Conservation (phyloP, 1,140 invertebrate genomes). For the Drosophila tani region DNA sequence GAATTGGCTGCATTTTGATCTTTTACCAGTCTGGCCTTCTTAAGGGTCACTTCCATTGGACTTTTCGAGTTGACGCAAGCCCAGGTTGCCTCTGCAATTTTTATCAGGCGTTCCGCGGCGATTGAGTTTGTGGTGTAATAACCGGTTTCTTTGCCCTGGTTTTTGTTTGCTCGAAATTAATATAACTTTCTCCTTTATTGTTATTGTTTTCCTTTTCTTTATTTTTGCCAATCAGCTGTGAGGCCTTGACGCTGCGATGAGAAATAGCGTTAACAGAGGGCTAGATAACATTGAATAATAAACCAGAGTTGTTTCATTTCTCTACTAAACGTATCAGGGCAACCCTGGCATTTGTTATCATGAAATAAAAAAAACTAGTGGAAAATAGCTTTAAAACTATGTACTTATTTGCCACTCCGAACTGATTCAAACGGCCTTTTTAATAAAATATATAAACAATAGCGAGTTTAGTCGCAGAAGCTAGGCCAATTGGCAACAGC, state of each 20-base stretch:
- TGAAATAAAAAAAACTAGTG: neutral
- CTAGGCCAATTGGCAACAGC: no score
- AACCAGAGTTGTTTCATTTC: neutral
- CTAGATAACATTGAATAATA: neutral
- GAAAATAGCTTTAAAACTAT: neutral
- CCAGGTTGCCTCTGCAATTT: constrained; percentile 6
- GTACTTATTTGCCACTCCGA: neutral
- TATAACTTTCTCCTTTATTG: constrained; percentile 65
- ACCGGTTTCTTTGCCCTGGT: constrained; percentile 30
- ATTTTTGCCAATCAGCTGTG: constrained; percentile 38
- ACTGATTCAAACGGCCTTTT: no score
- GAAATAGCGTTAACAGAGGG: neutral
- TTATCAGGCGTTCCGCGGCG: constrained; percentile 6
- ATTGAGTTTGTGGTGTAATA: constrained; percentile 28
- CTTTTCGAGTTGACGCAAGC: constrained; percentile 4
- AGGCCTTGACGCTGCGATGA: neutral
- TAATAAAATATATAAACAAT: no score
- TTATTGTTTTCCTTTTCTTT: constrained; percentile 50
- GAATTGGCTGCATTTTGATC: neutral
- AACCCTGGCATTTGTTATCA: neutral
- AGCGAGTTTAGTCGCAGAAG: neutral
- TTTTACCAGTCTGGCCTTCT: constrained; percentile 63
- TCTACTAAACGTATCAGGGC: neutral
- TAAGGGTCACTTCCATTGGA: constrained; percentile 73
- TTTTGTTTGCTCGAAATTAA: constrained; percentile 39